Percentiles rank a stretch among this genome's conserved stretches.
These are phyloP conservation scores for Probosciger aterrimus DNA, from an alignment of 2,113 vertebrate species.

Conservation along the genomic window DNA sequence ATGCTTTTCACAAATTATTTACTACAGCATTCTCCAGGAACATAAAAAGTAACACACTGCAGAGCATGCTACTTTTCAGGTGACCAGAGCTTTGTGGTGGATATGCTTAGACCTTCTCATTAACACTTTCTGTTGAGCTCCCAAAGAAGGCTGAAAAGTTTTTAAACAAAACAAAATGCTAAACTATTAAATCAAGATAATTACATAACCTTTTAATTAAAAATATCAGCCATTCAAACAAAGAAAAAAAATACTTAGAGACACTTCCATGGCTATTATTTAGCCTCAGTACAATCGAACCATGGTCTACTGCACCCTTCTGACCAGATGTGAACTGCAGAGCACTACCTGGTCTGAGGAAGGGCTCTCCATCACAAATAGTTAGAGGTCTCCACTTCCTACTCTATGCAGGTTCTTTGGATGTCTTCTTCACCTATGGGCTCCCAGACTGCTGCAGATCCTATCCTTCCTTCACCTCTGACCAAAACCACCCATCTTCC, in stretches of 20 bases:
- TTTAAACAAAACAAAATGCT: not conserved
- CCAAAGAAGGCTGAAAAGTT: not conserved
- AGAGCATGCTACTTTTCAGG: not conserved
- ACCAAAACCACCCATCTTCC: not conserved
- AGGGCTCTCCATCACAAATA: not conserved
- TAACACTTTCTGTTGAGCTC: not conserved
- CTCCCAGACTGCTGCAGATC: not conserved
- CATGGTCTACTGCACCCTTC: not conserved
- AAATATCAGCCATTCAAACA: not conserved
- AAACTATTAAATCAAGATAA: not conserved
- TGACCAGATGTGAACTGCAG: not conserved
- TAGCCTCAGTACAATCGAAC: not conserved
- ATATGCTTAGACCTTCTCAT: not conserved
- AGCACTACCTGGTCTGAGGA: accelerated
- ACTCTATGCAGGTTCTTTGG: not conserved
- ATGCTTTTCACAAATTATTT: not conserved
- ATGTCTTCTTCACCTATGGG: not conserved
- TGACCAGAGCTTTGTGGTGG: not conserved
- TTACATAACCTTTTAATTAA: not conserved
- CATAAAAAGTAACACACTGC: not conserved
- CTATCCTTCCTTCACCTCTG: too few relatives aligned
- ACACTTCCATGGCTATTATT: not conserved
- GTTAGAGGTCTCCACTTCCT: not conserved
- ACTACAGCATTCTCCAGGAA: not conserved
- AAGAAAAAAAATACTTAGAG: not conserved